phyloP scores from a whole-genome alignment of 2,113 vertebrate species.

The Calypte anna region DNA sequence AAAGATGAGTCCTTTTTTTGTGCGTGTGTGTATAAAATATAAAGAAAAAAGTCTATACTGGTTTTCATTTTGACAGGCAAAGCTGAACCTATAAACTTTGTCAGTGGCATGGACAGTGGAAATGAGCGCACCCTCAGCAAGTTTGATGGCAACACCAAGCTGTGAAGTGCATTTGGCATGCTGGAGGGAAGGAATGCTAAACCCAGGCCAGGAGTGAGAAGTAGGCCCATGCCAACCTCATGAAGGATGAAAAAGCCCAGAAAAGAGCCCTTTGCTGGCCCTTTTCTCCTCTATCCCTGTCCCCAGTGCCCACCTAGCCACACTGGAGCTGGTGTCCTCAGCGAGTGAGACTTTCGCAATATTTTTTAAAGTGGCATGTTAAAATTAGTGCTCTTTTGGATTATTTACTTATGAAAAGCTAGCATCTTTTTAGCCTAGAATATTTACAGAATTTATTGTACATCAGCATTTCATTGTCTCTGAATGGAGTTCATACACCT shows the following conservation, averaged over 20 bases:
- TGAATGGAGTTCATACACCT: neutral
- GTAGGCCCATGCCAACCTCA: too few species aligned
- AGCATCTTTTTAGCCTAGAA: neutral
- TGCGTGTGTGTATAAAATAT: neutral
- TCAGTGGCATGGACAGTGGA: too few species aligned
- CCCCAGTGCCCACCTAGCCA: too few species aligned
- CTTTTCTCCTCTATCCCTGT: too few species aligned
- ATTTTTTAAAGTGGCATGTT: neutral
- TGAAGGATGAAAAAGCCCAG: too few species aligned
- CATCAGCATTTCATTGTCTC: neutral
- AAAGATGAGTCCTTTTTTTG: neutral
- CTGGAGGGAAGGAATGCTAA: too few species aligned
- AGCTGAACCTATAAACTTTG: neutral
- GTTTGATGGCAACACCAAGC: too few species aligned
- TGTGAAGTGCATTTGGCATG: too few species aligned
- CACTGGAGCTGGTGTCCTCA: too few species aligned
- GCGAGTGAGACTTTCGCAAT: neutral
- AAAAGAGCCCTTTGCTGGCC: too few species aligned
- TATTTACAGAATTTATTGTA: neutral
- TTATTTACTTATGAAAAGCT: neutral
- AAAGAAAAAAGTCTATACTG: neutral
- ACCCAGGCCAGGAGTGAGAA: too few species aligned
- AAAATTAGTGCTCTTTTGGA: neutral
- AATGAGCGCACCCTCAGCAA: too few species aligned
- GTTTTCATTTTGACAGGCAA: neutral